These are phyloP conservation scores for Ephydatia muelleri DNA, from an alignment of 37 sponge, comb jelly and placozoan genomes.

Conservation along the genomic window DNA sequence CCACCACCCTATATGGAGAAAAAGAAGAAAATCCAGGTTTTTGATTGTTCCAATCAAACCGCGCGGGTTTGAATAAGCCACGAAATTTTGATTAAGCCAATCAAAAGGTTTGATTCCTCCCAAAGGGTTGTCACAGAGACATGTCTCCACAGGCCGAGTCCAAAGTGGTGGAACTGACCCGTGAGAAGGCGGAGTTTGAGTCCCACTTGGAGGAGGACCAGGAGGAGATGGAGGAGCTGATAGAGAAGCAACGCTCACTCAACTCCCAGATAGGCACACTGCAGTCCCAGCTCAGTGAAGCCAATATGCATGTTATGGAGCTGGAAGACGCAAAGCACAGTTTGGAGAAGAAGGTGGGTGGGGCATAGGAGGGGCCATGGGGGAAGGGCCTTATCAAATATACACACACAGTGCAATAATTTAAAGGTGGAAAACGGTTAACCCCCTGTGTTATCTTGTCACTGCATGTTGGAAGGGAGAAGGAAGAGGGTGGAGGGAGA, in stretches of 20 bases:
- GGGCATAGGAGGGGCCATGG: neutral
- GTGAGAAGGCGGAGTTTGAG: conserved; percentile 80
- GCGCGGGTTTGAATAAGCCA: no score
- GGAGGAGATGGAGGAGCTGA: conserved; percentile 84
- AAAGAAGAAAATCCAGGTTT: no score
- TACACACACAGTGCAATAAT: neutral
- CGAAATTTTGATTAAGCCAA: no score
- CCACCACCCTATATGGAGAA: no score
- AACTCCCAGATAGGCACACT: conserved; percentile 47
- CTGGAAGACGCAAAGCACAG: conserved; percentile 36
- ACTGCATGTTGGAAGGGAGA: no score
- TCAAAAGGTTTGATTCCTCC: no score
- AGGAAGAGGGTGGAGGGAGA: no score
- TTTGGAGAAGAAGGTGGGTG: conserved; percentile 51
- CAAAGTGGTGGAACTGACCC: conserved; percentile 58
- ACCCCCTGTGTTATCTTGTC: no score
- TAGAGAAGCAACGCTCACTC: conserved; percentile 38
- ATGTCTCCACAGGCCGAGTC: conserved; percentile 44
- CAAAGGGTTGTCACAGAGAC: no score
- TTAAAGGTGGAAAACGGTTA: no score
- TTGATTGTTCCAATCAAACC: no score
- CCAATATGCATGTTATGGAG: conserved; percentile 53
- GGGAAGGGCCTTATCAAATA: neutral
- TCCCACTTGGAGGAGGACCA: conserved; percentile 80
- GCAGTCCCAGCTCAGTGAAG: conserved; percentile 63